Evolutionary conservation across 2,888 invertebrate species (phyloP).

Genomic region (Mystacides longicornis): DNA sequence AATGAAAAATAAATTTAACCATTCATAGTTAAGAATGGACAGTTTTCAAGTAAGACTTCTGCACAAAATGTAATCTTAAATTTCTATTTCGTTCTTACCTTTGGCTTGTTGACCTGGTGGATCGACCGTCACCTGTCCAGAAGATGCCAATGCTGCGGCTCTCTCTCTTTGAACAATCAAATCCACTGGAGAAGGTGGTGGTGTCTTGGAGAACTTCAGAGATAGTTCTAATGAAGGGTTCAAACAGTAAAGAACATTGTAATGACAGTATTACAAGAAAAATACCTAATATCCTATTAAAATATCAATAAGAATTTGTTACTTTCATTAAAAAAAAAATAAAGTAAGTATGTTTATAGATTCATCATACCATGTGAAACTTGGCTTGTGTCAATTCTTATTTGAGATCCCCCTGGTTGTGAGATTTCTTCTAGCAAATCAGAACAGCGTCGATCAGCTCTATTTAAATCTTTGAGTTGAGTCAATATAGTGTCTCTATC

Average conservation of each 20-base stretch:
- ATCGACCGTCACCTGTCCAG: slow-evolving; percentile 31
- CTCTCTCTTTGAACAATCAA: slow-evolving; percentile 48
- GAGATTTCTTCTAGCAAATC: slow-evolving; percentile 47
- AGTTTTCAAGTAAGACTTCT: neutral
- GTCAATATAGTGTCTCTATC: slow-evolving; percentile 36
- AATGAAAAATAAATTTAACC: too few relatives aligned
- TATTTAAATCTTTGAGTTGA: slow-evolving; percentile 44
- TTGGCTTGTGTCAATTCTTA: slow-evolving; percentile 45
- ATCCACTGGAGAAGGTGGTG: slow-evolving; percentile 64
- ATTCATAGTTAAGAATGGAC: too few relatives aligned
- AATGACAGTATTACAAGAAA: neutral
- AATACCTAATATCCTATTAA: neutral
- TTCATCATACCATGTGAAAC: slow-evolving; percentile 43
- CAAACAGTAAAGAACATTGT: neutral
- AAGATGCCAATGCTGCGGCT: slow-evolving; percentile 40
- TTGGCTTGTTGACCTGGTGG: slow-evolving; percentile 43
- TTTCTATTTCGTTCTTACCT: slow-evolving; percentile 32
- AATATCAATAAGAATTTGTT: neutral
- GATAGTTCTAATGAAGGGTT: slow-evolving; percentile 47
- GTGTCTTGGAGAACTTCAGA: slow-evolving; percentile 60
- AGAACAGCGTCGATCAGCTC: slow-evolving; percentile 38
- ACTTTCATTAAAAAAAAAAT: neutral
- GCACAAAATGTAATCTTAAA: neutral
- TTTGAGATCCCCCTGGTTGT: slow-evolving; percentile 39
- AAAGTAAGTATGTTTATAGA: neutral